Evolutionary conservation across 2,113 vertebrate genomes (phyloP).

Genomic region (Paracyprichromis sp.): DNA sequence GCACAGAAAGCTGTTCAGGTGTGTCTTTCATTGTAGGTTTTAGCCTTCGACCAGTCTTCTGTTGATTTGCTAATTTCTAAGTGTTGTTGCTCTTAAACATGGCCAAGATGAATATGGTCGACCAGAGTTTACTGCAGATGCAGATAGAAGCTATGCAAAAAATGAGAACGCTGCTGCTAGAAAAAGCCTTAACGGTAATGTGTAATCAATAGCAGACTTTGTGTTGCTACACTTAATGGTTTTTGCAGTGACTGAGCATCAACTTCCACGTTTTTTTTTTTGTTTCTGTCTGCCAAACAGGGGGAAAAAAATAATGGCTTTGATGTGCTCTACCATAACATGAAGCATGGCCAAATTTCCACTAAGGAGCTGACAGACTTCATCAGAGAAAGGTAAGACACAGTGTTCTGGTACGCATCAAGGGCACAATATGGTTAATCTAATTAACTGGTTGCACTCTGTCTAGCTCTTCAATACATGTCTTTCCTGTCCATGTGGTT

Average conservation of each 20-base stretch:
- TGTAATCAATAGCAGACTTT: not conserved
- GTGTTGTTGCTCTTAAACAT: not conserved
- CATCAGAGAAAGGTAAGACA: conserved; percentile 91
- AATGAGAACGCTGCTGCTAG: conserved; percentile 29
- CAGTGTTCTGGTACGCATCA: not conserved
- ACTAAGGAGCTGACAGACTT: conserved; percentile 96
- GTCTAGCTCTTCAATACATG: not conserved
- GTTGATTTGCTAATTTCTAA: not conserved
- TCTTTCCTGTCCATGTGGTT: not conserved
- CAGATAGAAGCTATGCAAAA: conserved; percentile 49
- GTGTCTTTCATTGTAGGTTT: not conserved
- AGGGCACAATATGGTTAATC: not conserved
- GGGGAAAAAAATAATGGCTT: conserved; percentile 98
- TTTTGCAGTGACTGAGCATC: not conserved
- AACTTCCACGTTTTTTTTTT: not conserved
- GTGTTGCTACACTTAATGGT: not conserved
- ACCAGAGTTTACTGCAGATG: conserved; percentile 48
- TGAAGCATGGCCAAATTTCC: conserved; percentile 96
- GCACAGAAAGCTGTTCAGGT: not conserved
- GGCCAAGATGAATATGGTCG: conserved; percentile 54
- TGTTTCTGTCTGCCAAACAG: conserved; percentile 62
- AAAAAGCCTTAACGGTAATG: conserved; percentile 35
- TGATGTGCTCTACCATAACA: conserved; percentile 96
- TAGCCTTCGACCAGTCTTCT: not conserved
- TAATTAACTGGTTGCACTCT: not conserved